phyloP scores from a whole-genome alignment of 2,888 invertebrate species.

The Melanostoma mellinum region DNA sequence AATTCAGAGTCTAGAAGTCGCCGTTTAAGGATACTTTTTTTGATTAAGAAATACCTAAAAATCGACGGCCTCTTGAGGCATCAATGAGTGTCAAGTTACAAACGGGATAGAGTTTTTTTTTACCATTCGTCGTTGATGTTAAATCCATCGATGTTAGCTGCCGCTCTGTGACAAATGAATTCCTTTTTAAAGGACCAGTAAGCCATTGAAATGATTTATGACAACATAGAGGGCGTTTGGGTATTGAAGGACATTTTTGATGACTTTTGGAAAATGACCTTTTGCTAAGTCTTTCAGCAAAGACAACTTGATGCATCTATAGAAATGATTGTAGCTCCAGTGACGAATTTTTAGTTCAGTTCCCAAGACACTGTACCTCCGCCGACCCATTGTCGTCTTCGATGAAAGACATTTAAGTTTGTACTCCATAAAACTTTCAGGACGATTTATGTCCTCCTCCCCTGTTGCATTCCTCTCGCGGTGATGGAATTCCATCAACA shows the following conservation, averaged over 20 bases:
- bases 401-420: conserved; percentile 56
- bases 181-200: conserved; percentile 8
- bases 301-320: too few species aligned
- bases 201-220: conserved; percentile 54
- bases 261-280: too few species aligned
- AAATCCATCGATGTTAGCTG: conserved; percentile 1
- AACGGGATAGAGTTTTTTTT: conserved; percentile 9
- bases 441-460: conserved; percentile 40
- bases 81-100: conserved; percentile 59
- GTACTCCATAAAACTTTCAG: conserved; percentile 61
- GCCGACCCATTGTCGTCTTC: background rate
- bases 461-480: conserved; percentile 9
- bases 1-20: conserved; percentile 62
- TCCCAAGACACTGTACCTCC: background rate
- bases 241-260: background rate
- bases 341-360: too few species aligned
- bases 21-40: conserved; percentile 25
- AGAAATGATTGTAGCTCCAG: too few species aligned
- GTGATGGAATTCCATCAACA: conserved; percentile 46
- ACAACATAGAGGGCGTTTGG: conserved; percentile 5
- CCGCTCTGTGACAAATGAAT: conserved; percentile 15
- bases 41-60: conserved; percentile 12
- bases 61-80: conserved; percentile 37
- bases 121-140: background rate
- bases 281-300: too few species aligned